Conservation (phyloP, 2,797 vertebrate genomes). For the Coregonus sp. region DNA sequence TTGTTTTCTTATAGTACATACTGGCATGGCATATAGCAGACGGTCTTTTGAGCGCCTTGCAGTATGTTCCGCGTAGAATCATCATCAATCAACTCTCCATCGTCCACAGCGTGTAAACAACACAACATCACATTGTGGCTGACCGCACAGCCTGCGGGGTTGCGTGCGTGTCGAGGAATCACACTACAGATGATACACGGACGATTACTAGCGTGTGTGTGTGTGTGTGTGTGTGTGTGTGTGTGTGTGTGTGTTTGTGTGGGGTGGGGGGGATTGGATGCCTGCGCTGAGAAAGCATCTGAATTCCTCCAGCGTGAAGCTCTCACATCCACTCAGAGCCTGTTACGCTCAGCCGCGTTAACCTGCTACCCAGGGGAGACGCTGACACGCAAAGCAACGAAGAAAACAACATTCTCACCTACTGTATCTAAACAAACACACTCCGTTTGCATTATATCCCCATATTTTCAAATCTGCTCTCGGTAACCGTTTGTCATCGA, state of each 20-base stretch:
- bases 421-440: slow-evolving; percentile 54
- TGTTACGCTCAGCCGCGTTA: slow-evolving; percentile 46
- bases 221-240: not conserved
- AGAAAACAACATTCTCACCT: slow-evolving; percentile 37
- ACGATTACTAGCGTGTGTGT: slow-evolving; percentile 45
- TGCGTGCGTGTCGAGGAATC: slow-evolving; percentile 47
- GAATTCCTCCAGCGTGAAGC: slow-evolving; percentile 75
- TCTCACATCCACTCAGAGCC: slow-evolving; percentile 52
- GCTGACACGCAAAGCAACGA: slow-evolving; percentile 35
- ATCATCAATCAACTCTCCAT: not conserved
- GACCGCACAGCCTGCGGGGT: slow-evolving; percentile 42
- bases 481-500: slow-evolving; percentile 51
- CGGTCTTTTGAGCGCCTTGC: not conserved
- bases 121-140: slow-evolving; percentile 26
- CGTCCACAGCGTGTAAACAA: slow-evolving; percentile 5
- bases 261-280: slow-evolving; percentile 4
- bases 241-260: slow-evolving; percentile 12
- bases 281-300: slow-evolving; percentile 55
- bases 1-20: not conserved
- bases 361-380: slow-evolving; percentile 38
- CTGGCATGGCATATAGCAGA: not conserved
- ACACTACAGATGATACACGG: slow-evolving; percentile 49
- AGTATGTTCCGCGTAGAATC: not conserved
- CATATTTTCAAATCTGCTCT: slow-evolving; percentile 54
- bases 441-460: slow-evolving; percentile 59